Evolutionary conservation across 30 jellyfish, hydroid and myxozoan species (phyloP).

Genomic region (Aurelia sp.): DNA sequence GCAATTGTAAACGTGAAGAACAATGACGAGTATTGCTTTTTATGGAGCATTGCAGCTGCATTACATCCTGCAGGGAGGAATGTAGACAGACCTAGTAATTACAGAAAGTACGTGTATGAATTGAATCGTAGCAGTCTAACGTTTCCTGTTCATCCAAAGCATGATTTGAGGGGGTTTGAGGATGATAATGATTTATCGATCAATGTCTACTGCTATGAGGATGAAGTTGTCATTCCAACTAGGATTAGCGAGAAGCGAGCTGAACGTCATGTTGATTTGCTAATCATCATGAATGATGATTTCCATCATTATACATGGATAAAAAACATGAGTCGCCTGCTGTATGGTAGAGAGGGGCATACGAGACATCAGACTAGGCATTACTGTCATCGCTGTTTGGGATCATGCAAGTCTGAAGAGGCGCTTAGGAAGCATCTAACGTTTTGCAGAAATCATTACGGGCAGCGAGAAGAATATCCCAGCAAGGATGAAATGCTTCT

Average conservation of each 20-base stretch:
- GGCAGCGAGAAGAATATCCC: conserved; percentile 5
- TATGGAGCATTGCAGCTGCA: conserved; percentile 19
- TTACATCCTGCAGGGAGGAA: not conserved
- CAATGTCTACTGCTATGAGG: conserved; percentile 5
- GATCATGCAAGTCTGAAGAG: not conserved
- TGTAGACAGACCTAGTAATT: not conserved
- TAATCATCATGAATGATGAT: not conserved
- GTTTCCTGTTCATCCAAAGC: conserved; percentile 1
- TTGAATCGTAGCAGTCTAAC: not conserved
- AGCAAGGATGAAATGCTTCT: not conserved
- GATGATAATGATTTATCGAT: conserved; percentile 6
- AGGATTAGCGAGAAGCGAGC: not conserved
- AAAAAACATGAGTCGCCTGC: not conserved
- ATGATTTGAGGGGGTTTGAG: not conserved
- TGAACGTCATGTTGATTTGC: not conserved
- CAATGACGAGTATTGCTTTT: not conserved
- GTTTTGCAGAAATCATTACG: not conserved
- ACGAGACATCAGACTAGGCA: not conserved
- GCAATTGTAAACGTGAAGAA: conserved; percentile 17
- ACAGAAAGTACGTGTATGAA: conserved; percentile 1
- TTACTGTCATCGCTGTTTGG: not conserved
- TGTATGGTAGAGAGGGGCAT: not conserved
- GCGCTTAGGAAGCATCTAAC: not conserved
- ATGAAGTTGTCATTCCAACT: not conserved
- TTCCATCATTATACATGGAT: not conserved